Percentiles rank a stretch among this genome's conserved stretches.
Conservation (phyloP, 2,888 invertebrate genomes). For the Sinelater perroti region DNA sequence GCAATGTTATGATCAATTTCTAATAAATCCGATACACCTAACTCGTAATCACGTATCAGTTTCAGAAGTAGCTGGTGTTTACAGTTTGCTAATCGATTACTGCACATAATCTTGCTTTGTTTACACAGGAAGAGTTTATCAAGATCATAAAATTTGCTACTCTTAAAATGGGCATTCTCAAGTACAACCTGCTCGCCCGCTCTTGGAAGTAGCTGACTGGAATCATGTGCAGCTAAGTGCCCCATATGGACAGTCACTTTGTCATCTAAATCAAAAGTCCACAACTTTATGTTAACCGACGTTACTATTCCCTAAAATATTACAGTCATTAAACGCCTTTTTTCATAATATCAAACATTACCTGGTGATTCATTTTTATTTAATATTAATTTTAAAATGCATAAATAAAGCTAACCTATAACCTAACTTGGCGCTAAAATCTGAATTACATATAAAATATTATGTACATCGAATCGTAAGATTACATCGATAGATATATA, state of each 20-base stretch:
- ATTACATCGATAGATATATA: background rate
- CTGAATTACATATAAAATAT: background rate
- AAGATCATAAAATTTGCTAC: background rate
- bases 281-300: conserved; percentile 23
- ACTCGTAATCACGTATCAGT: conserved; percentile 7
- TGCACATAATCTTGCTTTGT: conserved; percentile 14
- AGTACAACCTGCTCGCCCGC: conserved; percentile 21
- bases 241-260: conserved; percentile 23
- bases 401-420: too few relatives aligned
- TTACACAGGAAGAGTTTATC: conserved; percentile 26
- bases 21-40: conserved; percentile 28
- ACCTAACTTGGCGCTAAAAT: background rate
- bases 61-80: conserved; percentile 7
- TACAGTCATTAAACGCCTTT: background rate
- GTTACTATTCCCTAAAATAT: conserved; percentile 28
- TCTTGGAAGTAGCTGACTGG: conserved; percentile 9
- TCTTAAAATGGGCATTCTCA: conserved; percentile 21
- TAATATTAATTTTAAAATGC: too few relatives aligned
- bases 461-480: background rate
- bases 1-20: conserved; percentile 22
- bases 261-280: conserved; percentile 21
- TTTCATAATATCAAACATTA: conserved; percentile 2
- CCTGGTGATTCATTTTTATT: conserved; percentile 24
- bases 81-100: background rate
- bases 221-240: conserved; percentile 12